Evolutionary conservation across 2,888 invertebrate genomes (phyloP).

Genomic region (Polia nebulosa): DNA sequence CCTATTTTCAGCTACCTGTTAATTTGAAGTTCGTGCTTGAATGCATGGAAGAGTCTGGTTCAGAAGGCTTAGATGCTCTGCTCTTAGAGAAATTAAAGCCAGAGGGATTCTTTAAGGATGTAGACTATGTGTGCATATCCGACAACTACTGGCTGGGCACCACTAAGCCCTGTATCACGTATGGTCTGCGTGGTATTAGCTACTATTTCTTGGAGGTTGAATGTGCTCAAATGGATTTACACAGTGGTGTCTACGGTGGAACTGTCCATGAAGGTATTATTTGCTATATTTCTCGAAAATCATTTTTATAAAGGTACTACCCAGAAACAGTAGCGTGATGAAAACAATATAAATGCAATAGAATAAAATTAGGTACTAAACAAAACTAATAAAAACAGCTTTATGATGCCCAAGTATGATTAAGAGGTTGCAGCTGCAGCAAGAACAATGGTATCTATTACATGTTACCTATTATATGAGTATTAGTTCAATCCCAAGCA

Average conservation of each 20-base stretch:
- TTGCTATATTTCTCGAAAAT: background rate
- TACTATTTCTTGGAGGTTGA: conserved; percentile 97
- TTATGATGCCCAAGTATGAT: background rate
- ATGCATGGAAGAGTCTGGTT: conserved; percentile 99
- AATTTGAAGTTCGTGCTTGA: conserved; percentile 98
- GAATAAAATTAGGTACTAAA: background rate
- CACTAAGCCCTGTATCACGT: conserved; percentile 99
- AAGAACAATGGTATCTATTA: conserved; percentile 21
- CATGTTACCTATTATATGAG: background rate
- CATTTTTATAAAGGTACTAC: background rate
- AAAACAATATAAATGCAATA: too few species aligned
- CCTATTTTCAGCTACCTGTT: conserved; percentile 91
- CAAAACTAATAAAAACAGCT: conserved; percentile 1
- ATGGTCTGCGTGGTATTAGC: conserved; percentile 98
- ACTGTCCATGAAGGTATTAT: conserved; percentile 93
- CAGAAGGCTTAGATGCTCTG: conserved; percentile 98
- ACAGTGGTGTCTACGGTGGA: conserved; percentile 99
- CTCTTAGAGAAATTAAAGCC: conserved; percentile 90
- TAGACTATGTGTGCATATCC: conserved; percentile 99
- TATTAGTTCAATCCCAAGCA: conserved; percentile 1
- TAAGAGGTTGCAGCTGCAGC: background rate
- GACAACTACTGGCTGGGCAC: conserved; percentile 99
- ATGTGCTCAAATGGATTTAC: conserved; percentile 97
- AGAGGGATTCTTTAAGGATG: conserved; percentile 94
- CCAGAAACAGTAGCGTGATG: background rate